Conservation (phyloP, 2,113 vertebrate species). For the Dasyprocta punctata region DNA sequence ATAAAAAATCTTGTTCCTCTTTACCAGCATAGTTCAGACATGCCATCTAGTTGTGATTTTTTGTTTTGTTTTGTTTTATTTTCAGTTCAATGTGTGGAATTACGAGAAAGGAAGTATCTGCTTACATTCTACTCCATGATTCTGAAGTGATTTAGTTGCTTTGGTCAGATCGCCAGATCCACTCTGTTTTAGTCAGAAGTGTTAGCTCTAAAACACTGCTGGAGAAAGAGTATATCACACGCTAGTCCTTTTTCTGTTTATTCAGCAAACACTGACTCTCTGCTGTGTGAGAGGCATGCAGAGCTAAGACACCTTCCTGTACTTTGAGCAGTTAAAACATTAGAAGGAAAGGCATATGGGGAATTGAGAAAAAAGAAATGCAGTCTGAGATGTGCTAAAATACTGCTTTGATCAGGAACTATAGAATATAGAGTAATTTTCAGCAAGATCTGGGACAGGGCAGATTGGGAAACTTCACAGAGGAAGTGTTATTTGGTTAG, state of each 20-base stretch:
- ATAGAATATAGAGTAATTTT: neutral
- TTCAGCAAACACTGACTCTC: neutral
- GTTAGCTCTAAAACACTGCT: neutral
- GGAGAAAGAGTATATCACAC: neutral
- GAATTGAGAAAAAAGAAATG: neutral
- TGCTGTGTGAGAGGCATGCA: neutral
- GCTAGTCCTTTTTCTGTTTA: neutral
- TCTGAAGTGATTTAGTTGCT: neutral
- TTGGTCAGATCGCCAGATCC: neutral
- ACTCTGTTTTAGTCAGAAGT: neutral
- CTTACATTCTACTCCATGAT: neutral
- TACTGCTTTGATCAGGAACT: constrained; percentile 5
- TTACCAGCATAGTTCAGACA: neutral
- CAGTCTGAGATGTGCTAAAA: neutral
- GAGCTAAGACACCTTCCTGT: neutral
- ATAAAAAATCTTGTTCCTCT: neutral
- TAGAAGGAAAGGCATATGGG: neutral
- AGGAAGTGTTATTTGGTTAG: neutral
- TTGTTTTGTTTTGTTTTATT: neutral
- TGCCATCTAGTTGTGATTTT: neutral
- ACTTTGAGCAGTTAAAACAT: constrained; percentile 31
- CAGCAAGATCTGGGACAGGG: neutral
- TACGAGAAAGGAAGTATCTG: neutral
- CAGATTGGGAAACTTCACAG: neutral
- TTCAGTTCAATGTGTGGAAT: neutral